These are phyloP conservation scores for Pristionchus exspectatus DNA, from an alignment of 2,888 invertebrate species.

Conservation along the genomic window DNA sequence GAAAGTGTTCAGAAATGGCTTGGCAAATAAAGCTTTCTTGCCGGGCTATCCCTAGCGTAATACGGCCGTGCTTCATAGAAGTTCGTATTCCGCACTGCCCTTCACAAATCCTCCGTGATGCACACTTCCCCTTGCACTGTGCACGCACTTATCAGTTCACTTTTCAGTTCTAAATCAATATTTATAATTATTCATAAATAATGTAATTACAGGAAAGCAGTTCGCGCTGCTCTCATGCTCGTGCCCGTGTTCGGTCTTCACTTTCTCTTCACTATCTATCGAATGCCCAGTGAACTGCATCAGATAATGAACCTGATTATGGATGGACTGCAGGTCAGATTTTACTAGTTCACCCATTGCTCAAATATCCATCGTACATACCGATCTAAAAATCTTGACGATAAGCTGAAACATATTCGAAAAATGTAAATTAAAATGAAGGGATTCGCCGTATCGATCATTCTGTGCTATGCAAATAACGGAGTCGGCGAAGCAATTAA, in stretches of 20 bases:
- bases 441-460: constrained; percentile 72
- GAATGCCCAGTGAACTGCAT: constrained; percentile 79
- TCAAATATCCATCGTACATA: not conserved
- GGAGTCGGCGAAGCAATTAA: constrained; percentile 63
- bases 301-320: constrained; percentile 80
- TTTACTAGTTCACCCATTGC: too few species aligned
- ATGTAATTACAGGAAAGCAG: constrained; percentile 80
- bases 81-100: not conserved
- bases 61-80: too few species aligned
- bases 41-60: too few species aligned
- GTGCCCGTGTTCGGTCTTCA: constrained; percentile 82
- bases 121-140: not conserved
- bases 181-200: not conserved
- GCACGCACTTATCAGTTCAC: not conserved
- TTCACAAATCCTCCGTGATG: not conserved
- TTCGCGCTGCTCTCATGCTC: constrained; percentile 81
- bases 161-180: not conserved
- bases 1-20: not conserved
- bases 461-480: constrained; percentile 74
- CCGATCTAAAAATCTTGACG: not conserved
- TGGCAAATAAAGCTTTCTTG: too few species aligned
- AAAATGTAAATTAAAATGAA: too few species aligned
- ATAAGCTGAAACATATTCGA: not conserved
- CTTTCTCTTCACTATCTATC: constrained; percentile 81
- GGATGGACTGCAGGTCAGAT: constrained; percentile 80